These are phyloP conservation scores for Tipula confusa DNA, from an alignment of 2,888 invertebrate species.

Conservation along the genomic window DNA sequence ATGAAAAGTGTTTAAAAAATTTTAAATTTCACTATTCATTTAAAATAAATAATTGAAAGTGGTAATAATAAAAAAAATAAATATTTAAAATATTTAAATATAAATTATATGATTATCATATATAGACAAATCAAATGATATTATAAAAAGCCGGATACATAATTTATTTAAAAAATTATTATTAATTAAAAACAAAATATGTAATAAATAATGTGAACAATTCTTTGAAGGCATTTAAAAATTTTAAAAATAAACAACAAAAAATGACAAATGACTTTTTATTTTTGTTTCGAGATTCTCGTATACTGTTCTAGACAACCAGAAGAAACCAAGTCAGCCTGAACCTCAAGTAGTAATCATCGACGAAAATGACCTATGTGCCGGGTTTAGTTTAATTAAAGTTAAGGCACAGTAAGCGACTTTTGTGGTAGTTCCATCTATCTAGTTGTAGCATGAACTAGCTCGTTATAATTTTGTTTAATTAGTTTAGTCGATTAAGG, in stretches of 20 bases:
- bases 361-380: no score
- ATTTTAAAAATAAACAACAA: slow-evolving; percentile 6
- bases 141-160: background rate
- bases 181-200: background rate
- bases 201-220: background rate
- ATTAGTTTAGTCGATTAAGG: no score
- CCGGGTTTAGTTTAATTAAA: no score
- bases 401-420: no score
- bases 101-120: background rate
- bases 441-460: no score
- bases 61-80: background rate
- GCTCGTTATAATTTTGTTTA: no score
- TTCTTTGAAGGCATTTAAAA: background rate
- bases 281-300: no score
- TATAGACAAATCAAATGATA: background rate
- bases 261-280: background rate
- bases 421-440: no score
- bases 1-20: background rate
- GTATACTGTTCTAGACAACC: no score
- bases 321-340: no score
- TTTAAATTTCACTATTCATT: background rate
- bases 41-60: background rate
- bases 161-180: background rate
- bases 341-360: no score
- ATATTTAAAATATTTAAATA: background rate